Base-by-base conservation (phyloP, 1,140 invertebrate species). In the Tetramorium parvispinum region DNA sequence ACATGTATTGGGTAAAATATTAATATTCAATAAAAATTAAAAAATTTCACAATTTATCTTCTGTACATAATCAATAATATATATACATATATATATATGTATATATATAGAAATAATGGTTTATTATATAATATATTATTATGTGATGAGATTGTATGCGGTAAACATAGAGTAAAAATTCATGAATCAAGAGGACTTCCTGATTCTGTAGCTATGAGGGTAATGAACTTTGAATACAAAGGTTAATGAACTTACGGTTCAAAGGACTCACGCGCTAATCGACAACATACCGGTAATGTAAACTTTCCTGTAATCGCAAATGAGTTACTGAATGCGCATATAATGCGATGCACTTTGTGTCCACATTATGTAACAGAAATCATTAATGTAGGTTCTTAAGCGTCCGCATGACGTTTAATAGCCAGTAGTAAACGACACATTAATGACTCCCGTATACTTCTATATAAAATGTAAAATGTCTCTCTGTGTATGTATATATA, bases 231-330 rank as follows among this genome's bases (percentile, higher is more conserved):
- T 73, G 53, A 13, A 57, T 51, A 7, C 18, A 10, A 0, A 10
- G 49, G 37, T 70, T 79, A 77, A 85, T 81, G 49, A 68, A 85
- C 49, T 82, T 59, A 73, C 49, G 65, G 24, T 83, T 55, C 59
- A 75, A 85, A 63, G 46, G 27, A 65, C 37, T 61, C 21, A 53
- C 46, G 46, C 21, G 53, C 16, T 85, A 75, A 70, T 18, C 51
- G 61, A 43, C 49, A 51, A 70, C 49, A 83, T 76, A 73, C 37
- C 40, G 76, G 37, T 32, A 82, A 70, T 86, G 40, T 68, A 77
- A 85, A 86, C 77, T 89, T 88, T 73, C 79, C 24, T 24, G 66
- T 88, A 88, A 88, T 86, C 78, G 59, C 75, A 85, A 88, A 85
- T 77, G 55, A 87, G 61, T 86, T 40, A 76, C 40, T 27, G 49